A percentile compares a stretch with the other conserved stretches of the same genome.
These are phyloP conservation scores for Hylomyscus alleni DNA, from an alignment of 2,797 vertebrate species.

Conservation along the genomic window DNA sequence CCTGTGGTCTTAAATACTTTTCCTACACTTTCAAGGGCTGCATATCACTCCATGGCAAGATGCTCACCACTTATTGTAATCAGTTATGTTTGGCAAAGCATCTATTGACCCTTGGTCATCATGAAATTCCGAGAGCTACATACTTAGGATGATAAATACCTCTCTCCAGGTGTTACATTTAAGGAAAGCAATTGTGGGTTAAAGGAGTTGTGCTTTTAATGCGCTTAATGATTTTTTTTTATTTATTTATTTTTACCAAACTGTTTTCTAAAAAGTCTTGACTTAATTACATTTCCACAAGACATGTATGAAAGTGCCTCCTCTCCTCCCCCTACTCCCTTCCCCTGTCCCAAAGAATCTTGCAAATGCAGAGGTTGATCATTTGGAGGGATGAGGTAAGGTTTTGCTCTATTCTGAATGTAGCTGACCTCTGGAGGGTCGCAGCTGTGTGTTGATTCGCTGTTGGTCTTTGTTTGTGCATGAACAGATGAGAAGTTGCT, in stretches of 20 bases:
- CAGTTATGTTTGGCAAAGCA: background rate
- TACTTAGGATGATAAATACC: background rate
- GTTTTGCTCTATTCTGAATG: constrained; percentile 26
- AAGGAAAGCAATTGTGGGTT: background rate
- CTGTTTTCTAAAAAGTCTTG: background rate
- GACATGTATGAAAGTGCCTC: background rate
- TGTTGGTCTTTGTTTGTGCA: background rate
- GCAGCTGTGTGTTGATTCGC: background rate
- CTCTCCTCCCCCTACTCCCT: background rate
- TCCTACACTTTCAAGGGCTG: background rate
- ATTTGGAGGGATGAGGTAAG: background rate
- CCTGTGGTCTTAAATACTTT: constrained; percentile 14
- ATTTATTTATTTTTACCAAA: constrained; percentile 40
- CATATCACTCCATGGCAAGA: background rate
- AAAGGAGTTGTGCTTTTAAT: constrained; percentile 27
- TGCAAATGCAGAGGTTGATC: background rate
- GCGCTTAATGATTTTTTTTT: constrained; percentile 26
- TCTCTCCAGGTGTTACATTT: constrained; percentile 11
- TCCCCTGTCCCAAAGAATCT: background rate
- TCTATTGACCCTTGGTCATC: background rate
- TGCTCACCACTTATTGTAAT: accelerated
- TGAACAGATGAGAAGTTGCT: background rate
- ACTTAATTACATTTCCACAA: background rate
- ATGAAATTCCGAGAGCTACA: background rate
- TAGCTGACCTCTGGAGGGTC: background rate